Conservation (phyloP, 2,797 vertebrate genomes). For the Syngnathus rostellatus region DNA sequence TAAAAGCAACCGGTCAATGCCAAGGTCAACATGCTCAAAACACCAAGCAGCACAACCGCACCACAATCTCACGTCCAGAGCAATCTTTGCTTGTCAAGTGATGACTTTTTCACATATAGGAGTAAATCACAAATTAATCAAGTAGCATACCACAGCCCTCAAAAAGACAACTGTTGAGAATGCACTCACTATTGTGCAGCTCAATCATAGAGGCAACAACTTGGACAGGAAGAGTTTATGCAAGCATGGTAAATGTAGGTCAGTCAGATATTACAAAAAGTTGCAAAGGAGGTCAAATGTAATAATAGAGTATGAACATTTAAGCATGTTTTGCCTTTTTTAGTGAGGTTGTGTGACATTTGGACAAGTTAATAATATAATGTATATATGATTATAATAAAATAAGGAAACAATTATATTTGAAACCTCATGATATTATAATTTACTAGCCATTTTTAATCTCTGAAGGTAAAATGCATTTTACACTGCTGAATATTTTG, state of each 20-base stretch:
- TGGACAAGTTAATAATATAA: background rate
- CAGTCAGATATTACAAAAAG: slow-evolving; percentile 8
- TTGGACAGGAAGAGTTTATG: slow-evolving; percentile 24
- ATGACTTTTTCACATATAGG: background rate
- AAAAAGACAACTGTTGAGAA: background rate
- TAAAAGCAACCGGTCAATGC: background rate
- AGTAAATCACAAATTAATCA: background rate
- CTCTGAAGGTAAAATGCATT: too few relatives aligned
- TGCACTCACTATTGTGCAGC: background rate
- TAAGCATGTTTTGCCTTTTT: background rate
- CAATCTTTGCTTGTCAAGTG: background rate
- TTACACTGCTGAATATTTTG: too few relatives aligned
- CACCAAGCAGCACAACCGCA: background rate
- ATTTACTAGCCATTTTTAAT: too few relatives aligned
- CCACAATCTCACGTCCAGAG: background rate
- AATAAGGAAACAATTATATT: too few relatives aligned
- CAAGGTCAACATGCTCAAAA: background rate
- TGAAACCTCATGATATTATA: too few relatives aligned
- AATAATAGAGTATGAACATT: background rate
- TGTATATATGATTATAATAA: too few relatives aligned
- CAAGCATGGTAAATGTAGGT: slow-evolving; percentile 30
- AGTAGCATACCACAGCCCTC: background rate
- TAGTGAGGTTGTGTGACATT: background rate
- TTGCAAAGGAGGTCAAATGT: background rate
- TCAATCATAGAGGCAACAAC: background rate